Base-by-base conservation (phyloP, 2,113 vertebrate species). In the Hirundichthys speculiger region DNA sequence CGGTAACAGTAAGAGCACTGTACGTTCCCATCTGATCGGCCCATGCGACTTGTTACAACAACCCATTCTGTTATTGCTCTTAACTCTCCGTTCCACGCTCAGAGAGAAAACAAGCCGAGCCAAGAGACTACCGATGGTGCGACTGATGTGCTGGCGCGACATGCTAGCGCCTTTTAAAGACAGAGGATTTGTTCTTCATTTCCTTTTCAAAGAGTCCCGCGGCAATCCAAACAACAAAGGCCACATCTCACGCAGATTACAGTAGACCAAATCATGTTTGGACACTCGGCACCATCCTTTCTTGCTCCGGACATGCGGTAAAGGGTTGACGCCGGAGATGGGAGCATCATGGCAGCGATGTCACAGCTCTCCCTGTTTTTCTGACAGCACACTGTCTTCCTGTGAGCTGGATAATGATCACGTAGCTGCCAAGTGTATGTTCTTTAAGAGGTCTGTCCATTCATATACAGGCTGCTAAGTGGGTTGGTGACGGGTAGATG, bases 41-140 rank as follows among this genome's bases (percentile, higher is more conserved):
- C 38, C 40, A 57, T 43, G 79, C 2, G 15, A 55, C 82, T 75
- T 34, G 30, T 34, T 6, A 34, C 10, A 69, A 80, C 84, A 79
- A 74, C 70, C 42, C n/a, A 0, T 52, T 34, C 70, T 41, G 42
- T 84, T 86, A 86, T 84, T 63, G 60, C 53, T 54, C 48, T 60
- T 10, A 41, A 59, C 50, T 49, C 34, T 53, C 30, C 2, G 0
- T 47, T 25, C 34, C 39, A 38, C 58, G 48, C 20, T 42, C 19
- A 68, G 52, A 56, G 22, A 1, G 5, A 13, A 13, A 73, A 51
- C 46, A 63, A 27, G 42, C 38, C n/a, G 53, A 46, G 48, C 41
- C n/a, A n/a, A 52, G 11, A 55, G n/a, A 24, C 40, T 12, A 39
- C 0, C 22, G 47, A 50, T 22, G 30, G 57, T 19, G 22, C 15